Conservation (phyloP, 2,888 invertebrate species). For the Microplitis manilae region DNA sequence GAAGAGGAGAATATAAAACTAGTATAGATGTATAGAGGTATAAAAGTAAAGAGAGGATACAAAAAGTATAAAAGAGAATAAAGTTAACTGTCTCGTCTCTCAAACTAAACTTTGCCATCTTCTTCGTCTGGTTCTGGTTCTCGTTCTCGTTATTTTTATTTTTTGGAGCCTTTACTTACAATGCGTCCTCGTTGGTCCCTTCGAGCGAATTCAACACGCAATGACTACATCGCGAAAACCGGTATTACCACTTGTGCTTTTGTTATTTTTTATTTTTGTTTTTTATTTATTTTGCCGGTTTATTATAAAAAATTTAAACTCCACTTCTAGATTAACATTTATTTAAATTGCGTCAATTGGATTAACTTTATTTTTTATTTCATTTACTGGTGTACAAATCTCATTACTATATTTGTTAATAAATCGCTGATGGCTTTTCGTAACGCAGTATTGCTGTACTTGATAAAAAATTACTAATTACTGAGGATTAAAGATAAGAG, state of each 20-base stretch:
- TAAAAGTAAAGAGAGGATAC: neutral
- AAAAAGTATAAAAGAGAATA: slow-evolving; percentile 8
- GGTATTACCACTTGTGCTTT: slow-evolving; percentile 36
- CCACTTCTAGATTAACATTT: neutral
- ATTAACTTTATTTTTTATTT: neutral
- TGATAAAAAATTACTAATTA: too few species aligned
- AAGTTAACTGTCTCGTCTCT: slow-evolving; percentile 11
- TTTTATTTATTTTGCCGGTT: neutral
- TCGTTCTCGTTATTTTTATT: neutral
- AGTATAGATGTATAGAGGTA: neutral
- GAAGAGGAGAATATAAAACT: slow-evolving; percentile 12
- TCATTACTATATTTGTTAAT: neutral
- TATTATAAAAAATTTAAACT: too few species aligned
- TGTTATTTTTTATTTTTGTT: slow-evolving; percentile 14
- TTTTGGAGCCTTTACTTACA: neutral
- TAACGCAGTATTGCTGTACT: too few species aligned
- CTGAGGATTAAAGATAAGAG: too few species aligned
- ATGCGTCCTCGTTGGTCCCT: neutral
- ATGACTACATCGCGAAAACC: slow-evolving; percentile 28
- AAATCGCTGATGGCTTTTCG: too few species aligned
- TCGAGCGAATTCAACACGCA: neutral
- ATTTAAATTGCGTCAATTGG: neutral
- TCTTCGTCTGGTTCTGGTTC: neutral
- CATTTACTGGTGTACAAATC: neutral
- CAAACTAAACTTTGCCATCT: neutral